These are phyloP conservation scores for Aix galericulata DNA, from an alignment of 2,113 vertebrate species.

Conservation along the genomic window DNA sequence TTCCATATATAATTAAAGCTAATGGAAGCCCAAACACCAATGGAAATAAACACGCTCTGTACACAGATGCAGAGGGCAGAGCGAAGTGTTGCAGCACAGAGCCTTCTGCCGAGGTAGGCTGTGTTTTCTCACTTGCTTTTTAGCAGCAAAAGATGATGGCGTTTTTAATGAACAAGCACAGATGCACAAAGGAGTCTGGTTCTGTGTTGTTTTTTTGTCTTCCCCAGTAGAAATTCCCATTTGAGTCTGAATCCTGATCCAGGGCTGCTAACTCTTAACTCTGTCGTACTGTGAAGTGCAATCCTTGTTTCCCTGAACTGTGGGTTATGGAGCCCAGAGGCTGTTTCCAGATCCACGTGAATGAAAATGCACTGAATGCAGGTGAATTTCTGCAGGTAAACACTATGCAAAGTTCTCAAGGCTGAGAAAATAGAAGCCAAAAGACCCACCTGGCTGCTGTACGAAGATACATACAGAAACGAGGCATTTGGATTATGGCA, in stretches of 20 bases:
- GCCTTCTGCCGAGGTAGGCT: fast-evolving
- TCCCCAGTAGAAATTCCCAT: neutral
- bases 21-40: neutral
- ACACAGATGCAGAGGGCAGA: no score
- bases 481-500: fast-evolving
- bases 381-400: neutral
- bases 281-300: neutral
- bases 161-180: neutral
- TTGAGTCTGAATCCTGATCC: neutral
- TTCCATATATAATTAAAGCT: neutral
- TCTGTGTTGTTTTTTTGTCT: neutral
- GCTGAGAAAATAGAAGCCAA: neutral
- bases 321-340: no score
- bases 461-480: no score
- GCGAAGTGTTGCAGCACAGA: fast-evolving
- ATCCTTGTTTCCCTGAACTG: neutral
- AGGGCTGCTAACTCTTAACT: neutral
- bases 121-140: fast-evolving
- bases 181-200: neutral
- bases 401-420: neutral
- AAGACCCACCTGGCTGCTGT: neutral
- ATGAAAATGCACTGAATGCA: fast-evolving
- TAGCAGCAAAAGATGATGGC: neutral
- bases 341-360: neutral
- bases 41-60: fast-evolving